Evolutionary conservation across 2,797 vertebrate genomes (phyloP), one percentile per base, ranked within the genome.

Genomic region (Epinephelus awoara): DNA sequence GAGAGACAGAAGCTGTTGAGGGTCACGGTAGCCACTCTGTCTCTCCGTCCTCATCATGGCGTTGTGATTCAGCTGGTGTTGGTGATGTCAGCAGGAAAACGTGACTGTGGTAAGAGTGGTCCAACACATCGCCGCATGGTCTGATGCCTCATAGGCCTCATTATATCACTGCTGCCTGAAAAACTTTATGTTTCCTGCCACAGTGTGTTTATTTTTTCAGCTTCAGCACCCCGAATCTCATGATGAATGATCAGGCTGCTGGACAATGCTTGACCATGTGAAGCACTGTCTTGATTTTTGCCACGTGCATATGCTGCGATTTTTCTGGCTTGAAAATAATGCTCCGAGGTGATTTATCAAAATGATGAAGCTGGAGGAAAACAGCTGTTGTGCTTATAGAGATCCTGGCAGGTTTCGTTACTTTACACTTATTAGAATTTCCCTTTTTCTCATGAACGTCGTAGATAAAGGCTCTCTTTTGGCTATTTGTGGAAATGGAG

Each of bases 321-420:
- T 83, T 47, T 61, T 78, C 58, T 62, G 66, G 58, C 44, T 69
- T 38, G 50, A 64, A 67, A 57, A 44, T 47, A 29, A 64, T 14
- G 56, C 78, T 40, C 67, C 2, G 38, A 79, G 77, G 84, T 75
- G 72, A 88, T 85, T 89, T 78, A 83, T 89, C 80, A 85, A 86
- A 68, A 62, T 44, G 51, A 72, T 59, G 18, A 58, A 76, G 69
- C 61, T 71, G 17, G 57, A 67, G 49, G 47, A 57, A 80, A 79
- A 59, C 62, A 74, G 71, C 70, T 77, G 72, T 79, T 55, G 77
- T 58, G 44, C 83, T 79, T 23, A 44, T 18, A 40, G 29, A 79
- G 21, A 74, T 65, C 15, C 44, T 50, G 58, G 49, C 72, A 76
- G 57, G 51, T 69, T 80, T 78, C 2, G 14, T 54, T 42, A 56